Percentiles rank a stretch among this genome's conserved stretches.
These are phyloP conservation scores for Pseudococcus longispinus DNA, from an alignment of 2,888 invertebrate genomes.

Conservation along the genomic window DNA sequence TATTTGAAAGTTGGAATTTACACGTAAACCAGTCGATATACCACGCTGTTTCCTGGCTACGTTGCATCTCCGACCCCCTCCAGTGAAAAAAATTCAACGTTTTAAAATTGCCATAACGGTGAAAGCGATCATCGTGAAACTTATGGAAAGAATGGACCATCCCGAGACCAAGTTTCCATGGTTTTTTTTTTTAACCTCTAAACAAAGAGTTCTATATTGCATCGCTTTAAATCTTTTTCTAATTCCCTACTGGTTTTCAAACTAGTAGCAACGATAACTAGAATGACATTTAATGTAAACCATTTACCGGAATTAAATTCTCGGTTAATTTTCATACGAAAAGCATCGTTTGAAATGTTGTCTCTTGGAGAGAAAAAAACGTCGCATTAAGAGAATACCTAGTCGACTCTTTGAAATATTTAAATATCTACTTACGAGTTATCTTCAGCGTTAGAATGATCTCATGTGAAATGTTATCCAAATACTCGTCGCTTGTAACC, in stretches of 20 bases:
- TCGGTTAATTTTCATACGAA: not conserved
- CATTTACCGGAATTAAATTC: slow-evolving; percentile 30
- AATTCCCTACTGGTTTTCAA: not conserved
- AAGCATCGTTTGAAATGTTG: not conserved
- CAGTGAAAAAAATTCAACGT: not conserved
- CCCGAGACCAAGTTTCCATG: not conserved
- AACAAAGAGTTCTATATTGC: not conserved
- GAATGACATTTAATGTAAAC: not conserved
- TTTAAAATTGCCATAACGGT: not conserved
- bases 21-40: not conserved
- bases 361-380: not conserved
- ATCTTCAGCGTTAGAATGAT: not conserved
- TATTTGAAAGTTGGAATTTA: not conserved
- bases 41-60: not conserved
- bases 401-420: not conserved
- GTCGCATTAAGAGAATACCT: not conserved
- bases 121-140: slow-evolving; percentile 15
- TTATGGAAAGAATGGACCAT: slow-evolving; percentile 1
- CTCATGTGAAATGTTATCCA: not conserved
- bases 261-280: slow-evolving; percentile 7
- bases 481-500: not conserved
- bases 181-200: not conserved
- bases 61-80: not conserved
- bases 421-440: not conserved
- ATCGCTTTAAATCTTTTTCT: not conserved